Evolutionary conservation across 2,113 vertebrate genomes (phyloP).

Genomic region (Larimichthys crocea): DNA sequence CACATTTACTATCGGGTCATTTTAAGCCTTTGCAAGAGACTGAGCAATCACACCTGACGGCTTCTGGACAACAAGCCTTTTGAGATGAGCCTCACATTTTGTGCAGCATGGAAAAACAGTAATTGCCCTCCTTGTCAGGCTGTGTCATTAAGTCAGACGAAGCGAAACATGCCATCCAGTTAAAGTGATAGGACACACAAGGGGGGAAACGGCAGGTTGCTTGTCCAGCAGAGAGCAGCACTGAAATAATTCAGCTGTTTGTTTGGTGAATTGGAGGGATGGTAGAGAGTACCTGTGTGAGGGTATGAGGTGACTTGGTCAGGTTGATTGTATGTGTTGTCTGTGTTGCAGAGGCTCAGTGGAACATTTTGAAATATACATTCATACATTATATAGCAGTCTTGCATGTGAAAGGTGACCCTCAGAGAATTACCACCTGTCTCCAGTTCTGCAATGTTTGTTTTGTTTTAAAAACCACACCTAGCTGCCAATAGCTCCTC

Average conservation of each 20-base stretch:
- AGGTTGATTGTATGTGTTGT: background rate
- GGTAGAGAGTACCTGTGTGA: constrained; percentile 29
- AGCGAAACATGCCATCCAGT: constrained; percentile 60
- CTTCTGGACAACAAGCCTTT: constrained; percentile 52
- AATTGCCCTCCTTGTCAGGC: constrained; percentile 66
- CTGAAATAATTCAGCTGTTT: constrained; percentile 63
- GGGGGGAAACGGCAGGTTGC: constrained; percentile 21
- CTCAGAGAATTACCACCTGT: background rate
- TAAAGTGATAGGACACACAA: constrained; percentile 48
- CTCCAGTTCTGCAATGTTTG: background rate
- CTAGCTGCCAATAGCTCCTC: too few species aligned
- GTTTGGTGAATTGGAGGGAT: constrained; percentile 25
- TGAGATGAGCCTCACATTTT: constrained; percentile 55
- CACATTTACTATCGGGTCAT: constrained; percentile 60
- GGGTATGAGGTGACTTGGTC: constrained; percentile 24
- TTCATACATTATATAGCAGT: too few species aligned
- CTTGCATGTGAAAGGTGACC: background rate
- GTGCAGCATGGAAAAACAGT: constrained; percentile 51
- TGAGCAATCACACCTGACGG: constrained; percentile 58
- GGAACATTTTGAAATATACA: background rate
- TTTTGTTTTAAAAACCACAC: background rate
- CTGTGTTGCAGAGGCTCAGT: background rate
- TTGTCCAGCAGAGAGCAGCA: constrained; percentile 1
- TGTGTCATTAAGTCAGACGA: constrained; percentile 65
- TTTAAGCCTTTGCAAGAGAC: constrained; percentile 53